A percentile compares a stretch with the other conserved stretches of the same genome.
Conservation (phyloP, 2,113 vertebrate species). For the Rhinichthys klamathensis region DNA sequence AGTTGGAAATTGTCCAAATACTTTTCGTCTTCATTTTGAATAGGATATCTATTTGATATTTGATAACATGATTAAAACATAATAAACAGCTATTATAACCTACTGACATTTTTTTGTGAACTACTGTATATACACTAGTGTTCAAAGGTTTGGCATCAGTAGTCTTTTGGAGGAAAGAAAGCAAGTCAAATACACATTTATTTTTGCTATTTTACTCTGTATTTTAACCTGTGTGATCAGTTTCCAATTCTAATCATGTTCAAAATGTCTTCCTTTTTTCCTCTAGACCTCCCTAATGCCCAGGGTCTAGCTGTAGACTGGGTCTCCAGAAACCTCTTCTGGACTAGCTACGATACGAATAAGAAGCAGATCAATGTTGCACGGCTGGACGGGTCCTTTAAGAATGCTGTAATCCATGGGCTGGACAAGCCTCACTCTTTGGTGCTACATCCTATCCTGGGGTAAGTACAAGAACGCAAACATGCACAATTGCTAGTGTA, state of each 20-base stretch:
- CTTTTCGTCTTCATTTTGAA: background rate
- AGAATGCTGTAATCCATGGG: constrained; percentile 95
- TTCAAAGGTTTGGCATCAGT: no score
- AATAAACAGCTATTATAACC: background rate
- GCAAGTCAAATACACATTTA: background rate
- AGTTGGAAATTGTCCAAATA: background rate
- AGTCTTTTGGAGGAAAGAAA: background rate
- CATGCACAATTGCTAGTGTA: background rate
- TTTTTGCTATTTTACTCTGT: no score
- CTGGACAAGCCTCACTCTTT: constrained; percentile 94
- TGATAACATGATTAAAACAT: background rate
- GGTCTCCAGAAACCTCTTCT: constrained; percentile 98
- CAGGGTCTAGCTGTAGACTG: constrained; percentile 97
- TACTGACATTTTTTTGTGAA: background rate
- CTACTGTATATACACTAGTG: background rate
- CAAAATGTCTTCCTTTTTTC: background rate
- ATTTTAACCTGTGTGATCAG: background rate
- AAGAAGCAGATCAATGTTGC: constrained; percentile 99
- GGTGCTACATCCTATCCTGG: constrained; percentile 89
- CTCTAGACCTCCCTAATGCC: constrained; percentile 91
- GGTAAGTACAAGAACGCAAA: constrained; percentile 73
- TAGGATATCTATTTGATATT: background rate
- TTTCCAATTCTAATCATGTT: background rate
- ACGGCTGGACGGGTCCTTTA: constrained; percentile 94
- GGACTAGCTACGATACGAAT: constrained; percentile 96